Conservation (phyloP, 2,888 invertebrate genomes). For the Notodonta ziczac region DNA sequence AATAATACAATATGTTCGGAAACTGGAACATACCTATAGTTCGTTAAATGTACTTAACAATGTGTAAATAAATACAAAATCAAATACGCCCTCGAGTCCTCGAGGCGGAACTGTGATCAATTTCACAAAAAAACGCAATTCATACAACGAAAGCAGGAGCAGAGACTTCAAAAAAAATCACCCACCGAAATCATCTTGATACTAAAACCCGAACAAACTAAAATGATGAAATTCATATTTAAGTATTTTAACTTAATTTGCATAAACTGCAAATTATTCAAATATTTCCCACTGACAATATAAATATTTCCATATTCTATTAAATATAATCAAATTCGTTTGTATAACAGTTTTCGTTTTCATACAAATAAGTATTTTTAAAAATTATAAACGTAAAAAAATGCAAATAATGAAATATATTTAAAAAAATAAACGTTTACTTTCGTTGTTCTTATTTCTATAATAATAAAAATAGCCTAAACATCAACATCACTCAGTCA, state of each 20-base stretch:
- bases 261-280: too few relatives aligned
- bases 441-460: not conserved
- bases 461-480: conserved; percentile 24
- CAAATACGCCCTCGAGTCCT: conserved; percentile 50
- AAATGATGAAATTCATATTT: not conserved
- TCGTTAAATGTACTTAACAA: conserved; percentile 50
- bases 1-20: not conserved
- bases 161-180: conserved; percentile 69
- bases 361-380: too few relatives aligned
- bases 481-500: conserved; percentile 57
- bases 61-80: conserved; percentile 71
- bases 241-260: too few relatives aligned
- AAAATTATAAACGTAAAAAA: too few relatives aligned
- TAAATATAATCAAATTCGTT: too few relatives aligned
- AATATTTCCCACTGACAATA: too few relatives aligned
- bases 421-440: too few relatives aligned
- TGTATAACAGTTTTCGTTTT: too few relatives aligned
- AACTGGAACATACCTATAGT: not conserved
- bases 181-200: conserved; percentile 58
- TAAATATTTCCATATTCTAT: too few relatives aligned
- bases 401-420: too few relatives aligned
- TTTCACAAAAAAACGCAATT: conserved; percentile 80
- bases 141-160: conserved; percentile 74
- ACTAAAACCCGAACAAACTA: conserved; percentile 22
- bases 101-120: conserved; percentile 71